Base-by-base conservation (phyloP, 2,888 invertebrate genomes). In the Aethes cnicana region DNA sequence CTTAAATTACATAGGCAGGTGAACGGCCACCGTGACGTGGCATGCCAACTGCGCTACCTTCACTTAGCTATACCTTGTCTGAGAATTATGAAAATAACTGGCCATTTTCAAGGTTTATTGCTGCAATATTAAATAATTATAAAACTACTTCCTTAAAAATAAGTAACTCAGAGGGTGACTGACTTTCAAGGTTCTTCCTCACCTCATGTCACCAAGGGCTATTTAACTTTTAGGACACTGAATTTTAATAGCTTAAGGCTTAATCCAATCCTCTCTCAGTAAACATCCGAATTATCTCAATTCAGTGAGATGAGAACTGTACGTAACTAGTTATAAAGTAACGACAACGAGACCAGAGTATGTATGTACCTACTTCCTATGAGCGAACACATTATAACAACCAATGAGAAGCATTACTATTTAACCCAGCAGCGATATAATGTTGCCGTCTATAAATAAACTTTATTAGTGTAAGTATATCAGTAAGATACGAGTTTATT, bases 21-120 rank as follows among this genome's bases (percentile, higher is more conserved):
- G 79, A 80, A 78, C 65, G 81, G 71, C 78, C 79, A 70, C 52
- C 50, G 63, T 64, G 67, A 64, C 60, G 54, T 55, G 64, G 68
- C 67, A 69, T 72, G 71, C 69, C 66, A 72, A 58, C 64, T 59
- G 64, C 66, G 64, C 67, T 70, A 68, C 77, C 70, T 74, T 69
- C 74, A 68, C 68, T 67, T n/a, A n/a, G 72, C 72, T 73, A 72
- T 67, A 71, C 72, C 59, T 70, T 46, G 21, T 17, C 43, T 50
- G 30, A 43, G 41, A 54, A 56, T 52, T 47, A 44, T 49, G 44
- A 42, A 47, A 56, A 57, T 47, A 61, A 57, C 58, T 52, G 52
- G 37, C 46, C 28, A 37, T 32, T 47, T 48, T 37, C 49, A 56
- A 54, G 43, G 43, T 17, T 36, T 43, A 30, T 16, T 11, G 16